Conservation (phyloP, 2,888 invertebrate species). For the Nasonia oneida region DNA sequence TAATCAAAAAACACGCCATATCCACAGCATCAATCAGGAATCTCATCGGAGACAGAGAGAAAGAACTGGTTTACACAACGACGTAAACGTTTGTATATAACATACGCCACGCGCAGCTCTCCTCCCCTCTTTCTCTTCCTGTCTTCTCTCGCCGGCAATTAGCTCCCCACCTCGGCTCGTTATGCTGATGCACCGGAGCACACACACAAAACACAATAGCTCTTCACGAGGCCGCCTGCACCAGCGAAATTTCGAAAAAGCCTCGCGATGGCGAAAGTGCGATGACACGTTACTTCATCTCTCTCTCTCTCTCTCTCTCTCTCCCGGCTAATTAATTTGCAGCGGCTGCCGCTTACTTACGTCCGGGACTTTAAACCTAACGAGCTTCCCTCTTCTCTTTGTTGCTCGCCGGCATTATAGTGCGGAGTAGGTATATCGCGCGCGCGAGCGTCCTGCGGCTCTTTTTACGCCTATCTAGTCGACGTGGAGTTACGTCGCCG, state of each 20-base stretch:
- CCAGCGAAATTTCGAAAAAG: constrained; percentile 40
- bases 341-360: constrained; percentile 11
- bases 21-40: not conserved
- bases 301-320: too few species aligned
- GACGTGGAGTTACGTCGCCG: not conserved
- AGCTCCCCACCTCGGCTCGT: constrained; percentile 13
- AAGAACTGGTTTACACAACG: constrained; percentile 1
- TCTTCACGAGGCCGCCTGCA: too few species aligned
- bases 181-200: constrained; percentile 14
- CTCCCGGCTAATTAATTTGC: constrained; percentile 48
- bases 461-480: not conserved
- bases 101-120: too few species aligned
- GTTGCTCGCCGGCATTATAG: not conserved
- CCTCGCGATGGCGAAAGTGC: constrained; percentile 39
- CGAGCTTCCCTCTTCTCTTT: constrained; percentile 14
- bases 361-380: constrained; percentile 43
- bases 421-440: not conserved
- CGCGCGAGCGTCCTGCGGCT: not conserved
- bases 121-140: not conserved
- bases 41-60: not conserved
- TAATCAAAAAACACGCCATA: not conserved
- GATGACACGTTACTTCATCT: constrained; percentile 54
- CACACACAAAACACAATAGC: not conserved
- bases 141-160: constrained; percentile 18
- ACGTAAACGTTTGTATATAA: not conserved